Base-by-base conservation (phyloP, 2,888 invertebrate genomes). In the Agrochola lychnidis region DNA sequence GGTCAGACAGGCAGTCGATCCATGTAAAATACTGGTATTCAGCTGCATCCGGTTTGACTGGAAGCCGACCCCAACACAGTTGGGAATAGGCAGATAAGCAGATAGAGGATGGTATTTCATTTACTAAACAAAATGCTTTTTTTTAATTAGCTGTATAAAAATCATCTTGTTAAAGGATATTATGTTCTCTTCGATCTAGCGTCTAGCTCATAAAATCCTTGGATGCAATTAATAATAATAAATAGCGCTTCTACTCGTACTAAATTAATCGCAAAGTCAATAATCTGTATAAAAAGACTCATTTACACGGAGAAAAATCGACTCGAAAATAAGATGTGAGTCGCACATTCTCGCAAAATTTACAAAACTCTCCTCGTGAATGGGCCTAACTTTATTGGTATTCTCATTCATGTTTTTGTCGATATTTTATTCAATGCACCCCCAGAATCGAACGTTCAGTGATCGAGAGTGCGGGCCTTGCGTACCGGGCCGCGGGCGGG, bases 371-470 rank as follows among this genome's bases (percentile, higher is more conserved):
- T 67, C 12, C 19, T 10, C 30, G 14, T 30, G 6, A 61, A 59
- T 70, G 53, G 14, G 25, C 14, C 19, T 36, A 4, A 48, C 30
- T 42, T 63, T 25, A 48, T 57, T 56, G 4, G n/a, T 68, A 56
- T 63, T 67, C 57, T 51, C 36, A 80, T 78, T 74, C 80, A 78
- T 19, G 48, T 59, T 79, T 80, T 78, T 81, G 81, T 80, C 70
- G 62, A 80, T 67, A 56, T 76, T 76, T 70, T 70, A 48, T 22
- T 45, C 59, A 79, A 70, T 79, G 69, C 64, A 67, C 76, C 57
- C 53, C 63, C 84, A 96, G 96, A 81, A 95, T 96, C 87, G 96
- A 96, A 84, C 92, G 96, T 0, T 95, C 96, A 12, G 95, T 96
- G 70, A 92, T 96, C 79, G 96, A 96, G 81, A 95, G 94, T 30